Base-by-base conservation (phyloP, 2,113 vertebrate species). In the Pholis gunnellus region DNA sequence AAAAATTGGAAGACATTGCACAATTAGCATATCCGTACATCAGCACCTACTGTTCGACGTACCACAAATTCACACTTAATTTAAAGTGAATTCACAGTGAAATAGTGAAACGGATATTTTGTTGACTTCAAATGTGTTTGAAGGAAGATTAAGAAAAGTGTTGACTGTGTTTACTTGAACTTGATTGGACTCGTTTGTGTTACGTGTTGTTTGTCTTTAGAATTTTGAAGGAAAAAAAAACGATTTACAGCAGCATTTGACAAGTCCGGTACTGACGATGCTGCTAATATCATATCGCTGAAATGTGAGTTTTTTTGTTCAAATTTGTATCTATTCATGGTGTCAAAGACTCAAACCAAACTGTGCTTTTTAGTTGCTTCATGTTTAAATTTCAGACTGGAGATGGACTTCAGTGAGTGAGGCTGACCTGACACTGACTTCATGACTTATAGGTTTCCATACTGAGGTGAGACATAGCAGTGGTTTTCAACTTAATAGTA, bases 101-200 rank as follows among this genome's bases (percentile, higher is more conserved):
- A 83, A 66, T 72, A 20, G 61, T 71, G 56, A 87, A 82, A 83
- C 60, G 9, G 25, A 81, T 60, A 56, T 86, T 71, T 69, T 72
- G 46, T 80, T 25, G 64, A 81, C 57, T 81, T 78, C 64, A 74
- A 88, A 36, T 52, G 75, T 80, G 52, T 60, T 69, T 66, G 18
- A 84, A 75, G 78, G 72, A 74, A 70, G 69, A 50, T 9, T 44
- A 78, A 73, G 71, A 65, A 56, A 74, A 46, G 8, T 86, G 52
- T 79, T 64, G 70, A 86, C 64, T 63, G 76, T 88, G 69, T 84
- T 88, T 75, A 85, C 73, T 89, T 89, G 80, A 85, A 84, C 77
- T 84, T 84, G 81, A 75, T 74, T 63, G 78, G 79, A 90, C 84
- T 78, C 72, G 48, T 91, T 89, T 89, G 84, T 90, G 81, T 89